Evolutionary conservation across 2,888 invertebrate species (phyloP), one percentile per base, ranked within the genome.

Genomic region (Clanis bilineata): DNA sequence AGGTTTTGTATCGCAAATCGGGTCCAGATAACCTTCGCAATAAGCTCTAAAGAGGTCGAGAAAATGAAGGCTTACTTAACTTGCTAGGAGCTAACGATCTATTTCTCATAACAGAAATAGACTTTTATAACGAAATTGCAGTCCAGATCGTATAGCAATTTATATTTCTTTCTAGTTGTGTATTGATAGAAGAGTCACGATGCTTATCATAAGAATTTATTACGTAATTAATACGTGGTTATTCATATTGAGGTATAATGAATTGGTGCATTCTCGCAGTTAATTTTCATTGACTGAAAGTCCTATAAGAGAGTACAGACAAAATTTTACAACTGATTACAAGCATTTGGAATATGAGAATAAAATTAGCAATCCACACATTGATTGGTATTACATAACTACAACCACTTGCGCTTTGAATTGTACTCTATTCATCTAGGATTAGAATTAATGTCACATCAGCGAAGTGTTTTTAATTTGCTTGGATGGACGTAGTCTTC

Each of bases 41-140:
- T 51, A 51, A 51, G 51, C 32, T 32, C 28, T 51, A 51, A 51
- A 51, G 51, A 51, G 51, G 51, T 51, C 51, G 32, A 18, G 51
- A 51, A 51, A 51, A 51, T 51, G 32, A 51, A 51, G 51, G 18
- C 51, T 51, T 23, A 44, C 44, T 51, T 51, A 51, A 51, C 28
- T 32, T 28, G 28, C 18, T 32, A 3, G 32, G 25, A 7, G 47
- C 32, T 51, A 51, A 51, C 18, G 18, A 51, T 28, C 51, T 28
- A 28, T 28, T 51, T 51, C 51, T 51, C 51, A 51, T 51, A 51
- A 51, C 51, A 21, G 32, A 32, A 51, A 51, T 51, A 21, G 18
- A 51, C 32, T 51, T 51, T 41, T 23, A 9, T 51, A 51, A 51
- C 28, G 32, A 28, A 51, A 51, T 51, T 28, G 32, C 51, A 18